A percentile compares a stretch with the other conserved stretches of the same genome.
phyloP scores from a whole-genome alignment of 2,113 vertebrate genomes.

The Acanthochromis polyacanthus region DNA sequence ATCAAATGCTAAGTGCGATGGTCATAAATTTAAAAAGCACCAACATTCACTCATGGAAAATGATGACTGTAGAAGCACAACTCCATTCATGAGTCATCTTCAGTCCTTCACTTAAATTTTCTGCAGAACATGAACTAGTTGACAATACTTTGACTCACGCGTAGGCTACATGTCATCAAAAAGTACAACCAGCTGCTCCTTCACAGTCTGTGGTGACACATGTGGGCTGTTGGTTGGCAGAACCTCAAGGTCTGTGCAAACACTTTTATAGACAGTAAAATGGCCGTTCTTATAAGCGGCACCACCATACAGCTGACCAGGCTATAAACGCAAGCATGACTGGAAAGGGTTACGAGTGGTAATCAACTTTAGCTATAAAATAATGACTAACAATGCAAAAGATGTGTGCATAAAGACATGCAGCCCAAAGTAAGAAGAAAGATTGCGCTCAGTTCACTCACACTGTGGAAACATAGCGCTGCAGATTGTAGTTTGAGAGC shows the following conservation, averaged over 20 bases:
- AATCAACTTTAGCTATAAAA: constrained; percentile 13
- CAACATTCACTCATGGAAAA: background rate
- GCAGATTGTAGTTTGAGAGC: background rate
- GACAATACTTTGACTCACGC: constrained; percentile 31
- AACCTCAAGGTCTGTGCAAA: constrained; percentile 8
- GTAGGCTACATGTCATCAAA: constrained; percentile 12
- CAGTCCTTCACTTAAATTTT: constrained; percentile 1
- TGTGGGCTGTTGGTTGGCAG: constrained; percentile 5
- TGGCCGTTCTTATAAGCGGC: background rate
- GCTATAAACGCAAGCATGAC: constrained; percentile 1
- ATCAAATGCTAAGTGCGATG: background rate
- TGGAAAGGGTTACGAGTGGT: background rate
- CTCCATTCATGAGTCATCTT: constrained; percentile 16
- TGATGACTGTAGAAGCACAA: background rate
- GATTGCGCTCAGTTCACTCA: background rate
- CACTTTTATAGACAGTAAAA: constrained; percentile 19
- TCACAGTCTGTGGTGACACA: constrained; percentile 18
- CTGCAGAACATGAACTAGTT: constrained; percentile 4
- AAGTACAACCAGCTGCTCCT: constrained; percentile 10
- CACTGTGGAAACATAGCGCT: background rate
- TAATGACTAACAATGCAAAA: background rate
- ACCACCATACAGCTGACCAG: constrained; percentile 2
- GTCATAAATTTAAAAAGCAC: background rate
- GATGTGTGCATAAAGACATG: background rate
- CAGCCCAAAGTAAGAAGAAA: background rate